Evolutionary conservation across 2,113 vertebrate genomes (phyloP).

Genomic region (Carassius carassius): DNA sequence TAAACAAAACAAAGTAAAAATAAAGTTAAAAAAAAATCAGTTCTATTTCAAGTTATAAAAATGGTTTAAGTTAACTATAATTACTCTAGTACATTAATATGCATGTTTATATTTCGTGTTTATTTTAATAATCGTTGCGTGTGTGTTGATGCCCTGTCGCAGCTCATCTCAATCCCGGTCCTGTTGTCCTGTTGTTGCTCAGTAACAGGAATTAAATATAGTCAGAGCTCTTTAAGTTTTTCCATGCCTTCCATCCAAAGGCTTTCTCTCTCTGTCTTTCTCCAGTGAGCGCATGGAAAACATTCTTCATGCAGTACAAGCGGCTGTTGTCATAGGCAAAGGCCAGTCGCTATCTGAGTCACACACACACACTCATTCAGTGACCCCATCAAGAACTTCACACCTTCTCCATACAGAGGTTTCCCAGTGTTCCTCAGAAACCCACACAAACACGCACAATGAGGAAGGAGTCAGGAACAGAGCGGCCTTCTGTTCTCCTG

Average conservation of each 20-base stretch:
- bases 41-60: background rate
- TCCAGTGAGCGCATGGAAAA: conserved; percentile 78
- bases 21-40: too few relatives aligned
- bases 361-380: conserved; percentile 2
- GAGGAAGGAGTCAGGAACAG: background rate
- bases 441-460: conserved; percentile 25
- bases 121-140: background rate
- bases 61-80: background rate
- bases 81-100: background rate
- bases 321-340: conserved; percentile 72
- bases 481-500: background rate
- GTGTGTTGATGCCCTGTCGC: conserved; percentile 53
- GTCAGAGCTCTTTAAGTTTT: conserved; percentile 72
- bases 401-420: conserved; percentile 33
- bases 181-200: conserved; percentile 74
- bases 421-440: conserved; percentile 19
- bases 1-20: too few relatives aligned
- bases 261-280: conserved; percentile 61
- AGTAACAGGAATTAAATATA: conserved; percentile 80
- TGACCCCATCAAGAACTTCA: conserved; percentile 36
- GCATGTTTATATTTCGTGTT: background rate
- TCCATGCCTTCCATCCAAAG: conserved; percentile 75
- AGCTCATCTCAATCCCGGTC: conserved; percentile 64
- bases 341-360: conserved; percentile 67
- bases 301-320: conserved; percentile 72